A percentile compares a stretch with the other conserved stretches of the same genome.
Evolutionary conservation across 2,888 invertebrate genomes (phyloP).

Genomic region (Micropterix aruncella): DNA sequence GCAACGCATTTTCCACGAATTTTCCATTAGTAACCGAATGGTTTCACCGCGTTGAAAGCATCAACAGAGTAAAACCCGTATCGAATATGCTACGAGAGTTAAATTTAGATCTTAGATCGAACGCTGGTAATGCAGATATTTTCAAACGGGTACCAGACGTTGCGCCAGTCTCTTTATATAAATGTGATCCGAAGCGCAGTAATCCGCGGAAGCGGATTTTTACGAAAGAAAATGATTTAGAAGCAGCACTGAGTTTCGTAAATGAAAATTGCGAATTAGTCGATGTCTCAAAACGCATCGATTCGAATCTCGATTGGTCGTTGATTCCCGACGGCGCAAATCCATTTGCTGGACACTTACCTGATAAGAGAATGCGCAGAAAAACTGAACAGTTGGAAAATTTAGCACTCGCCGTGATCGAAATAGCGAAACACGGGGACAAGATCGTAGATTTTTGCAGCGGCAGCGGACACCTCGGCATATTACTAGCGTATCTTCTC

Average conservation of each 20-base stretch:
- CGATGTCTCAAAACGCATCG: slow-evolving; percentile 19
- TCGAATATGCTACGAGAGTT: slow-evolving; percentile 8
- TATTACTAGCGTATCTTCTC: slow-evolving; percentile 65
- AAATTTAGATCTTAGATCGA: no score
- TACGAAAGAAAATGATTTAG: slow-evolving; percentile 65
- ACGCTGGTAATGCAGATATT: slow-evolving; percentile 4
- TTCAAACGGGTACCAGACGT: slow-evolving; percentile 27
- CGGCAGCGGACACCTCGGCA: slow-evolving; percentile 87
- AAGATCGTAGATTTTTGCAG: slow-evolving; percentile 88
- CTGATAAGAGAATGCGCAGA: slow-evolving; percentile 52
- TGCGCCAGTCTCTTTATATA: slow-evolving; percentile 55
- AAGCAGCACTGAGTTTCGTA: slow-evolving; percentile 36
- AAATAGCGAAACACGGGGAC: slow-evolving; percentile 50
- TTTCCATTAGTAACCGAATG: slow-evolving; percentile 51
- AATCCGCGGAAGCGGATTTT: slow-evolving; percentile 58
- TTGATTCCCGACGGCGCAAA: slow-evolving; percentile 58
- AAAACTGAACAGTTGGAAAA: slow-evolving; percentile 84
- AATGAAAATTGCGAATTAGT: slow-evolving; percentile 29
- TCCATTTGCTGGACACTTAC: slow-evolving; percentile 68
- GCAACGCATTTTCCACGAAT: slow-evolving; percentile 19
- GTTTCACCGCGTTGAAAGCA: slow-evolving; percentile 30
- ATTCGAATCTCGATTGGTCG: slow-evolving; percentile 45
- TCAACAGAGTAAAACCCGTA: slow-evolving; percentile 17
- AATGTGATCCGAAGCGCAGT: slow-evolving; percentile 62
- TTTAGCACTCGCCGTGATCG: slow-evolving; percentile 60